These are phyloP conservation scores for Lampris incognitus DNA, from an alignment of 2,113 vertebrate species.

Conservation along the genomic window DNA sequence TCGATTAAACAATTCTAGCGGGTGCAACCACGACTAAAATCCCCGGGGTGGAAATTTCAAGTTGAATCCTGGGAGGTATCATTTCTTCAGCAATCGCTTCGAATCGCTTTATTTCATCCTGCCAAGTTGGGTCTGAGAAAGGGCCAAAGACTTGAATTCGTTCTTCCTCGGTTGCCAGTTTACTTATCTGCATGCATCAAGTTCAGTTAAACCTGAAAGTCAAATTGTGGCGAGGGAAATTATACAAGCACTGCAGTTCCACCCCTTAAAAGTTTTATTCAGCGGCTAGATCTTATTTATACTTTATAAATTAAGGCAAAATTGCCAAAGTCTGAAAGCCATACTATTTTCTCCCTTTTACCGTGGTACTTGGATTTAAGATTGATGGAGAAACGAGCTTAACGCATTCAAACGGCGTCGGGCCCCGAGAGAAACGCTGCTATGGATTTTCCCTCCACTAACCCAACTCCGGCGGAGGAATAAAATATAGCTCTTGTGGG, in stretches of 20 bases:
- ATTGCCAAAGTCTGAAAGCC: neutral
- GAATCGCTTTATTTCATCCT: neutral
- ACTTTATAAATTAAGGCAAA: neutral
- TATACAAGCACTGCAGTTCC: neutral
- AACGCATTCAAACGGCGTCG: too few relatives aligned
- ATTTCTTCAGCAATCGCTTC: neutral
- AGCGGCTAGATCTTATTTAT: conserved; percentile 12
- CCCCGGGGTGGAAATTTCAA: neutral
- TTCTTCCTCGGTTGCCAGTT: conserved; percentile 19
- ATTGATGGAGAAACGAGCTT: too few relatives aligned
- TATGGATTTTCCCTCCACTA: too few relatives aligned
- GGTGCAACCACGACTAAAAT: neutral
- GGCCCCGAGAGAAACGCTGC: too few relatives aligned
- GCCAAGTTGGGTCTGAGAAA: neutral
- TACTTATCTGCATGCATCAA: neutral
- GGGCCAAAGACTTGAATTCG: neutral
- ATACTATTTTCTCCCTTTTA: neutral
- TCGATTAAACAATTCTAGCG: too few relatives aligned
- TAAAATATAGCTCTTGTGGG: too few relatives aligned
- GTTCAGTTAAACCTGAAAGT: conserved; percentile 13
- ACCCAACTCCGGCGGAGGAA: too few relatives aligned
- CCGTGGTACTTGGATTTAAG: too few relatives aligned
- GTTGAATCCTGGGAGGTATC: neutral
- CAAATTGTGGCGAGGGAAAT: conserved; percentile 8
- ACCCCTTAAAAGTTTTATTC: neutral